Base-by-base conservation (phyloP, 2,888 invertebrate genomes). In the Erpobdella octoculata region DNA sequence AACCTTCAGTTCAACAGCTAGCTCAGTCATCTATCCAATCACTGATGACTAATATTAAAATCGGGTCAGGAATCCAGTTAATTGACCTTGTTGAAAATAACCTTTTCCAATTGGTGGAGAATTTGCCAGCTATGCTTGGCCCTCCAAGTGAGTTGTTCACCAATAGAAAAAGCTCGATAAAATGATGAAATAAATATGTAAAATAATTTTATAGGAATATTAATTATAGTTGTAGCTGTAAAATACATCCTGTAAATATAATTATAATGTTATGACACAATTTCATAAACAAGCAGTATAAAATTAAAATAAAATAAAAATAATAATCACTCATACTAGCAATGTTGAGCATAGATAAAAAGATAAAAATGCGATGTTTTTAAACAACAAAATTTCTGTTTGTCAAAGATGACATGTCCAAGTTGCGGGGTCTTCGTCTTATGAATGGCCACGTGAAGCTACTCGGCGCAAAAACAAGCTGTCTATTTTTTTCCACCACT, bases 371-470 rank as follows among this genome's bases (percentile, higher is more conserved):
- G n/a, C n/a, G n/a, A n/a, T n/a, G n/a, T n/a, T n/a, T n/a, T n/a
- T n/a, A n/a, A n/a, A n/a, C n/a, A n/a, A n/a, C n/a, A n/a, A n/a
- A n/a, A n/a, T n/a, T n/a, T n/a, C n/a, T n/a, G n/a, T n/a, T n/a
- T n/a, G n/a, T n/a, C n/a, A n/a, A 28, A 62, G 62, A 35, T 9
- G 62, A 62, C 15, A 3, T 1, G 9, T 33, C 28, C 8, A 62
- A 35, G 35, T 33, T 62, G 62, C 2, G 31, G n/a, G 35, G 33
- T 5, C 35, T 62, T 9, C 31, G 35, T 4, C 62, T 62, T 35
- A 5, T 62, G 28, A 18, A 33, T 31, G 62, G 62, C 1, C 35
- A 62, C 35, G n/a, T 62, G 62, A 31, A 62, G 62, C n/a, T 62
- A 12, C 62, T 62, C 31, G 35, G 35, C 6, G n/a, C 3, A 35